phyloP scores from a whole-genome alignment of 2,888 invertebrate genomes.

The Aleiodes leptofemur region DNA sequence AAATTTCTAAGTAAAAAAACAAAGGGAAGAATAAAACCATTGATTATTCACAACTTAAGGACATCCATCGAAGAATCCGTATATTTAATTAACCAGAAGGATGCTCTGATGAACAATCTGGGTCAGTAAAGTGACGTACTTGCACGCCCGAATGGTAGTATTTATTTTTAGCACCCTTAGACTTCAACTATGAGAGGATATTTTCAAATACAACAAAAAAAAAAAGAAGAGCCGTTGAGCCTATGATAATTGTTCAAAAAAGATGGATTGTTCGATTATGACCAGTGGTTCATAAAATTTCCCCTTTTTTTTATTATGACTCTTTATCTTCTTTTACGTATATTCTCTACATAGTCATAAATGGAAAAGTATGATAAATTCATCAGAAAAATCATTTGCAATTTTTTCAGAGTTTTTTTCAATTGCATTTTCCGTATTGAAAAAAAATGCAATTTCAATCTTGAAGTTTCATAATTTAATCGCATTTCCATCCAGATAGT shows the following conservation, averaged over 20 bases:
- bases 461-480: background rate
- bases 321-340: too few species aligned
- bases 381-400: background rate
- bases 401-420: too few species aligned
- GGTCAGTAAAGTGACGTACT: conserved; percentile 62
- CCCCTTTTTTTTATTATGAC: too few species aligned
- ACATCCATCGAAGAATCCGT: conserved; percentile 45
- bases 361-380: too few species aligned
- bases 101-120: conserved; percentile 61
- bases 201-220: conserved; percentile 39
- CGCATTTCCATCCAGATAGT: background rate
- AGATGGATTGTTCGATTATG: background rate
- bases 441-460: background rate
- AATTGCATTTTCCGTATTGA: background rate
- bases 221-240: background rate
- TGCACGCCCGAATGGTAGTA: conserved; percentile 58
- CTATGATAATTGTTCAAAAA: background rate
- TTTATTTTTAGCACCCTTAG: conserved; percentile 60
- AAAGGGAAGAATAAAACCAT: background rate
- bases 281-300: too few species aligned
- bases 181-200: conserved; percentile 31
- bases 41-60: background rate
- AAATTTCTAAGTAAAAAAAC: too few species aligned
- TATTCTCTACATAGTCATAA: too few species aligned
- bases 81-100: conserved; percentile 62